These are phyloP conservation scores for Melolontha melolontha DNA, from an alignment of 2,888 invertebrate species.

Conservation along the genomic window DNA sequence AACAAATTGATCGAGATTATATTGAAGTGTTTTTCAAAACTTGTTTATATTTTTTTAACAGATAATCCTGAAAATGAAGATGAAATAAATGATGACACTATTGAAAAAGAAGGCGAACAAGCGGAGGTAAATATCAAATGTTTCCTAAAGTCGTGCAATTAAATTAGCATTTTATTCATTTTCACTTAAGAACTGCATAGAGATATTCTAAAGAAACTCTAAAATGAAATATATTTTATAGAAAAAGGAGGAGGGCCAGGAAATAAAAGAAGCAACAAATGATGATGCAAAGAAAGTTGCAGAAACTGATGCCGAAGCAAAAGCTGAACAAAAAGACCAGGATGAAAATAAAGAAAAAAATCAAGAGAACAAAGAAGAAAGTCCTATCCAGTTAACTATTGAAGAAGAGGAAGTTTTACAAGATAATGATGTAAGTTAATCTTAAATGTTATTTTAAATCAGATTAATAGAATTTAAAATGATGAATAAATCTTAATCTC, in stretches of 20 bases:
- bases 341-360: conserved; percentile 50
- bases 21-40: background rate
- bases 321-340: conserved; percentile 48
- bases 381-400: conserved; percentile 57
- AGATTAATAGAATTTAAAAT: too few relatives aligned
- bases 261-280: conserved; percentile 23
- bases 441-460: background rate
- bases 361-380: conserved; percentile 49
- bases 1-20: background rate
- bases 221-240: too few relatives aligned
- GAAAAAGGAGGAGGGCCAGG: too few relatives aligned
- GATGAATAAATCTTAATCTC: too few relatives aligned
- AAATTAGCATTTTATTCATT: too few relatives aligned
- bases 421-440: conserved; percentile 55
- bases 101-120: conserved; percentile 51
- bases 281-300: conserved; percentile 15
- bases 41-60: conserved; percentile 55
- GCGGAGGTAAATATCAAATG: conserved; percentile 7
- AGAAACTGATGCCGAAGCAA: conserved; percentile 38
- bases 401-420: conserved; percentile 58
- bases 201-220: conserved; percentile 11
- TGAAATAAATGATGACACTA: conserved; percentile 60
- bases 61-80: conserved; percentile 46
- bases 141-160: too few relatives aligned
- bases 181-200: conserved; percentile 31